phyloP scores from a whole-genome alignment of 2,888 invertebrate species.

The Amiota mariae region DNA sequence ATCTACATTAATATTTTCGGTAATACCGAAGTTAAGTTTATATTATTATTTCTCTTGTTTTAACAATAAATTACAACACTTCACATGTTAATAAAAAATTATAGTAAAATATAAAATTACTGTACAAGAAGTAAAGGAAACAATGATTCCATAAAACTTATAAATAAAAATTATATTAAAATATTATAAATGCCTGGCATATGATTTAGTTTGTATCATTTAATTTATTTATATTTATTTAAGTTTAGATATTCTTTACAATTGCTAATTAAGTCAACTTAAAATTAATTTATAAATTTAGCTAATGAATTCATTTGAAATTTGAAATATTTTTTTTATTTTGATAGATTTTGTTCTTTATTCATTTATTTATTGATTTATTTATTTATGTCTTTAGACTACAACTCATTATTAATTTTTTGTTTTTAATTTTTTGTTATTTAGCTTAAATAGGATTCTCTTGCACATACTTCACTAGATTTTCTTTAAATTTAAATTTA shows the following conservation, averaged over 20 bases:
- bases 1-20: no score
- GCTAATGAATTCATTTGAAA: slow-evolving; percentile 42
- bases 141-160: background rate
- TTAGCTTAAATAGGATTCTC: slow-evolving; percentile 62
- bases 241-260: slow-evolving; percentile 16
- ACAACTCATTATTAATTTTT: slow-evolving; percentile 40
- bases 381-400: slow-evolving; percentile 38
- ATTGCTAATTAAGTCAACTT: slow-evolving; percentile 24
- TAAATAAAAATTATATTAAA: background rate
- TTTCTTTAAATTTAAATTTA: slow-evolving; percentile 31
- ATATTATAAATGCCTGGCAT: slow-evolving; percentile 20
- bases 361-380: slow-evolving; percentile 35
- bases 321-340: slow-evolving; percentile 22
- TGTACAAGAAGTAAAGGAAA: slow-evolving; percentile 5
- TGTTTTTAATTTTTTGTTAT: slow-evolving; percentile 45
- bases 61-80: background rate
- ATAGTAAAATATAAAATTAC: background rate
- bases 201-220: slow-evolving; percentile 7
- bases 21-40: no score
- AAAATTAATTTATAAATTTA: slow-evolving; percentile 53
- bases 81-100: background rate
- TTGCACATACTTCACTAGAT: slow-evolving; percentile 16
- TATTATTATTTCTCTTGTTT: no score
- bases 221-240: slow-evolving; percentile 24
- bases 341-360: slow-evolving; percentile 14